These are phyloP conservation scores for Galeopterus variegatus DNA, from an alignment of 2,113 vertebrate genomes.

Conservation along the genomic window DNA sequence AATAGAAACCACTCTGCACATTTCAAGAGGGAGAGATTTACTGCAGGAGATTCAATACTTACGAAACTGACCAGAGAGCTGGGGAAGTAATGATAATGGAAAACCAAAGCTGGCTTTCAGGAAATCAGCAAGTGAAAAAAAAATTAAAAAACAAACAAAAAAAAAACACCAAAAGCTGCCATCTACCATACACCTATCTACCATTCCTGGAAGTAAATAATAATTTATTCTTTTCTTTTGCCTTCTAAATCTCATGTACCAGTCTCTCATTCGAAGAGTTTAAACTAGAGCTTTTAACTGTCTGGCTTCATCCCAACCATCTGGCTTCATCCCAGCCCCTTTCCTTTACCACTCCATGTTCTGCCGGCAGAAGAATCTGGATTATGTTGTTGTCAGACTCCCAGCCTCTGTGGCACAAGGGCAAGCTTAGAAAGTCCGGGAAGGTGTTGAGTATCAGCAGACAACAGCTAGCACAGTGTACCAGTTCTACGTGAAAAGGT, in stretches of 20 bases:
- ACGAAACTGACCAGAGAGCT: background rate
- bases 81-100: background rate
- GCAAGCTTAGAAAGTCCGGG: background rate
- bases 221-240: background rate
- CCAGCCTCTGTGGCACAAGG: background rate
- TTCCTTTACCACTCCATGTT: background rate
- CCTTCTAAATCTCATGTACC: background rate
- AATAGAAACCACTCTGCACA: background rate
- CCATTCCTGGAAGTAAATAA: conserved; percentile 5
- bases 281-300: background rate
- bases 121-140: background rate
- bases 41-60: conserved; percentile 21
- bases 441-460: background rate
- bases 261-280: conserved; percentile 27
- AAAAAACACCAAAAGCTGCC: background rate
- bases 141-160: background rate
- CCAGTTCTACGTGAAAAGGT: background rate
- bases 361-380: background rate
- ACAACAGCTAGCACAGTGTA: background rate
- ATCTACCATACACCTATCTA: background rate
- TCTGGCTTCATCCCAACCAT: background rate
- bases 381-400: background rate
- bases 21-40: conserved; percentile 35
- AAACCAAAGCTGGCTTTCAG: background rate
- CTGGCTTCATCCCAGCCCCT: background rate